Percentiles rank a stretch among this genome's conserved stretches.
Conservation (phyloP, 2,888 invertebrate genomes). For the Toxonevra muliebris region DNA sequence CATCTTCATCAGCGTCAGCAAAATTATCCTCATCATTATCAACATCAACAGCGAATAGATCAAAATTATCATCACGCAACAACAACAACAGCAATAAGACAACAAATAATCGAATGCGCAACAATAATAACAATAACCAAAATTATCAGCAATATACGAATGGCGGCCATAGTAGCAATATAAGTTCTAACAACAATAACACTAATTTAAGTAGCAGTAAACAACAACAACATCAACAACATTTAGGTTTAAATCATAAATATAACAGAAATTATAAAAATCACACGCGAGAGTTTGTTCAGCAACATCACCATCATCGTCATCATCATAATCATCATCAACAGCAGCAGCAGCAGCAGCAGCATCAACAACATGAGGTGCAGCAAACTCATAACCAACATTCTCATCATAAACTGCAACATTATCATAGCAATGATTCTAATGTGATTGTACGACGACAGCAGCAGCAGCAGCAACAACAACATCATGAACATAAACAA, state of each 20-base stretch:
- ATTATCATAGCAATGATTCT: constrained; percentile 61
- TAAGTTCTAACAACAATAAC: constrained; percentile 48
- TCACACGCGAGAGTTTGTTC: constrained; percentile 35
- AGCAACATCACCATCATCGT: constrained; percentile 36
- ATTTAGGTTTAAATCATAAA: constrained; percentile 45
- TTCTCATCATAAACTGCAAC: constrained; percentile 59
- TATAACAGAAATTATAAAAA: constrained; percentile 40
- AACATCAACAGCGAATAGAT: constrained; percentile 17
- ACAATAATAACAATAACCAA: constrained; percentile 41
- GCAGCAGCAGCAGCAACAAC: constrained; percentile 55
- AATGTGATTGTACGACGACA: constrained; percentile 56
- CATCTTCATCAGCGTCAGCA: constrained; percentile 40
- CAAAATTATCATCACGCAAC: constrained; percentile 28
- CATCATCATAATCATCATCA: constrained; percentile 46
- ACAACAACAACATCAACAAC: constrained; percentile 44
- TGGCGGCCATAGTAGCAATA: constrained; percentile 49
- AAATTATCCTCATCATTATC: constrained; percentile 30
- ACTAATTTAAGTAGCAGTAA: constrained; percentile 60
- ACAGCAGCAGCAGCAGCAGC: constrained; percentile 38
- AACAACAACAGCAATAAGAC: constrained; percentile 45
- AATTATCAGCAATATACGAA: constrained; percentile 42
- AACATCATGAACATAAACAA: constrained; percentile 54
- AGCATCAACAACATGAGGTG: constrained; percentile 42
- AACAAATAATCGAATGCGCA: constrained; percentile 52
- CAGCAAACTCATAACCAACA: constrained; percentile 43